phyloP scores from a whole-genome alignment of 1,140 invertebrate species.

The Dreissena rostriformis region DNA sequence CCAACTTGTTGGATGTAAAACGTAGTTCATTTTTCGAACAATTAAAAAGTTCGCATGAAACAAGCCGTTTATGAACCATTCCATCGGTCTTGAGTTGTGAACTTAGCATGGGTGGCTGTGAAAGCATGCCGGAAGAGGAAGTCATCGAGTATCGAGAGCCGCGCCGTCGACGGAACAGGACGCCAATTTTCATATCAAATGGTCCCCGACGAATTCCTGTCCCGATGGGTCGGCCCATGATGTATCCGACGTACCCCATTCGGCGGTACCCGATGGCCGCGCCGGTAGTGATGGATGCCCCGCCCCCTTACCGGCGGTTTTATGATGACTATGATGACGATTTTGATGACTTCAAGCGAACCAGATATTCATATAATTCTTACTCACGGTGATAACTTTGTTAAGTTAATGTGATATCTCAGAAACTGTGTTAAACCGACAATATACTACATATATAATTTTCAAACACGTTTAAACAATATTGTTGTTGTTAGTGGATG shows the following conservation, averaged over 20 bases:
- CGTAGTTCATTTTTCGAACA: too few relatives aligned
- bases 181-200: background rate
- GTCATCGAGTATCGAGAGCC: constrained; percentile 1
- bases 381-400: constrained; percentile 13
- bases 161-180: background rate
- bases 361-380: constrained; percentile 1
- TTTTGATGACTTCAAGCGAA: background rate
- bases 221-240: constrained; percentile 9
- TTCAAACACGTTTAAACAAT: too few relatives aligned
- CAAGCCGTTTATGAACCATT: too few relatives aligned
- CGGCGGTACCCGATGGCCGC: constrained; percentile 14
- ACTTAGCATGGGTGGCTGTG: constrained; percentile 21
- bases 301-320: constrained; percentile 8
- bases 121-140: constrained; percentile 30
- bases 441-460: too few relatives aligned
- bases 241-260: background rate
- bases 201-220: background rate
- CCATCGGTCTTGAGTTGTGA: too few relatives aligned
- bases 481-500: too few relatives aligned
- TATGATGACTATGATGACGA: constrained; percentile 28
- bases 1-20: too few relatives aligned
- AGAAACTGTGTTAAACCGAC: too few relatives aligned
- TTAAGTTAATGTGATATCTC: too few relatives aligned
- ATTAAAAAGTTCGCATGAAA: too few relatives aligned
- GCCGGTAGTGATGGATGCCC: background rate